Evolutionary conservation across 2,888 invertebrate species (phyloP).

Genomic region (Uloborus plumipes): DNA sequence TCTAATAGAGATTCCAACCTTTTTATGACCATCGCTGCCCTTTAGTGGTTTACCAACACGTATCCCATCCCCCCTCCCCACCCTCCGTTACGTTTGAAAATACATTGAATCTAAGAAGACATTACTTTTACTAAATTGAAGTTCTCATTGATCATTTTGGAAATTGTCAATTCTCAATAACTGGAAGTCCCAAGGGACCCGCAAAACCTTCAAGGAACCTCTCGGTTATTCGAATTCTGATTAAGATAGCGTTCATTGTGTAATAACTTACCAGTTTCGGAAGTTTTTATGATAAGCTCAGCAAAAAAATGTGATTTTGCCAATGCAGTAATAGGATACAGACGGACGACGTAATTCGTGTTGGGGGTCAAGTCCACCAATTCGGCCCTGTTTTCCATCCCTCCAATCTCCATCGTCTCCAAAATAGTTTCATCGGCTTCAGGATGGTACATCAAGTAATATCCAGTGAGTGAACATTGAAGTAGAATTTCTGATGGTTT

Average conservation of each 20-base stretch:
- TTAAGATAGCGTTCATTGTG: background rate
- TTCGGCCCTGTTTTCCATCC: background rate
- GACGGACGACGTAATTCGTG: constrained; percentile 36
- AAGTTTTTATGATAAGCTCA: constrained; percentile 37
- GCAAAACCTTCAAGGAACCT: too few relatives aligned
- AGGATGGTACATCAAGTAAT: constrained; percentile 33
- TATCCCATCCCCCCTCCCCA: too few relatives aligned
- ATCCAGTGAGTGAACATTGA: constrained; percentile 23
- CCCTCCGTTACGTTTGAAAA: too few relatives aligned
- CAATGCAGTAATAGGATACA: constrained; percentile 38
- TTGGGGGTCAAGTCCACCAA: constrained; percentile 35
- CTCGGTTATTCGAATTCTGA: too few relatives aligned
- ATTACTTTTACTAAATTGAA: background rate
- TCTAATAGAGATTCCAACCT: too few relatives aligned
- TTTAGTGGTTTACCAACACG: too few relatives aligned
- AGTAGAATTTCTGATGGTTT: constrained; percentile 27
- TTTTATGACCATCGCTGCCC: too few relatives aligned
- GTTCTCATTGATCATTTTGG: too few relatives aligned
- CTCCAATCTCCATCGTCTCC: constrained; percentile 6
- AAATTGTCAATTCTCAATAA: too few relatives aligned
- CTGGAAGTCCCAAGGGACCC: too few relatives aligned
- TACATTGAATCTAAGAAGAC: background rate
- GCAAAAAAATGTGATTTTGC: constrained; percentile 31
- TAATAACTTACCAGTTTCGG: constrained; percentile 36
- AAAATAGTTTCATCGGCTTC: constrained; percentile 25